Percentiles rank a stretch among this genome's conserved stretches.
Evolutionary conservation across 2,797 vertebrate genomes (phyloP).

Genomic region (Natrix natrix): DNA sequence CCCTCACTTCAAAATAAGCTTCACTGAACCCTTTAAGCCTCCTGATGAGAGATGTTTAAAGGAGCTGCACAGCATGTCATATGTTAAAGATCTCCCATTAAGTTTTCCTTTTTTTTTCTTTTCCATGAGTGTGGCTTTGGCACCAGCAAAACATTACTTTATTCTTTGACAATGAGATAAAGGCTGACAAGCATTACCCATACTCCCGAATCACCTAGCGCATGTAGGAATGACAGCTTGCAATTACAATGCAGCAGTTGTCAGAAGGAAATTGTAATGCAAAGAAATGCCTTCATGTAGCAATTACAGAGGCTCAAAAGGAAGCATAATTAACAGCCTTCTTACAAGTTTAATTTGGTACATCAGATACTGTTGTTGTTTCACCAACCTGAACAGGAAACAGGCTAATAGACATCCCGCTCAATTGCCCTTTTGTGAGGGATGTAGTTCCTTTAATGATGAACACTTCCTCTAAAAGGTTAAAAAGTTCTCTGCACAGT

Average conservation of each 20-base stretch:
- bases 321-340: not conserved
- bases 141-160: not conserved
- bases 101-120: not conserved
- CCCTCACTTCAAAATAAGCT: not conserved
- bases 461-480: not conserved
- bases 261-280: not conserved
- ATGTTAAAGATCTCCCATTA: not conserved
- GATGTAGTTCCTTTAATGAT: not conserved
- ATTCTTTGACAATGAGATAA: not conserved
- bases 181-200: not conserved
- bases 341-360: constrained; percentile 20
- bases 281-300: not conserved
- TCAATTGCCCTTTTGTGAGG: not conserved
- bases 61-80: not conserved
- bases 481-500: not conserved
- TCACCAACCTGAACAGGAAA: not conserved
- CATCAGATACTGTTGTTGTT: not conserved
- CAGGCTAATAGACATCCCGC: not conserved
- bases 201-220: not conserved
- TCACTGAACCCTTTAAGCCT: not conserved
- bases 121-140: not conserved
- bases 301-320: constrained; percentile 2
- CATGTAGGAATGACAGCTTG: not conserved
- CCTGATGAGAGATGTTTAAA: not conserved
- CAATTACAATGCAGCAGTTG: constrained; percentile 6